A percentile compares a stretch with the other conserved stretches of the same genome.
Conservation (phyloP, 2,797 vertebrate genomes). For the Tympanoctomys barrerae region DNA sequence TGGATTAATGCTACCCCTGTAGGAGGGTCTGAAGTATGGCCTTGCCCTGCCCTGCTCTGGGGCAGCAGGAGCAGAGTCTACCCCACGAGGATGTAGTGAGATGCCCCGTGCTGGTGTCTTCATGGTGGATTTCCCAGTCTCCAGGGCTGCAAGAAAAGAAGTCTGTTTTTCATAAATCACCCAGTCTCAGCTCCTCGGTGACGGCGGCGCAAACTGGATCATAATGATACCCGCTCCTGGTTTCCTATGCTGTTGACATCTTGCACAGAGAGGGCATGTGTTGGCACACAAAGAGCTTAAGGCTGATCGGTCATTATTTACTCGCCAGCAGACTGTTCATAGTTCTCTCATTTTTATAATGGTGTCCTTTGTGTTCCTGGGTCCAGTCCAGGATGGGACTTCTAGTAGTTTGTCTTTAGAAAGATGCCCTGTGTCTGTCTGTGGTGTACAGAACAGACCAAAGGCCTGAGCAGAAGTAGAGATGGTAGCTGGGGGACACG, state of each 20-base stretch:
- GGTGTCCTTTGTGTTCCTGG: background rate
- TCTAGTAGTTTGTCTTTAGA: background rate
- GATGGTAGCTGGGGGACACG: background rate
- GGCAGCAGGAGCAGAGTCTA: background rate
- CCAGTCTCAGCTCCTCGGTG: background rate
- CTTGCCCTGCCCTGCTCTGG: background rate
- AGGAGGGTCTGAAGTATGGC: background rate
- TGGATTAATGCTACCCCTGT: fast-evolving
- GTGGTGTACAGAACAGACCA: background rate
- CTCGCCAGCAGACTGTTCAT: background rate
- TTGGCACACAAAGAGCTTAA: background rate
- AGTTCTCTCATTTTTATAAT: background rate
- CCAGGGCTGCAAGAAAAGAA: background rate
- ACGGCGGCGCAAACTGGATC: background rate
- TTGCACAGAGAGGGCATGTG: background rate
- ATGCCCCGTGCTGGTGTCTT: background rate
- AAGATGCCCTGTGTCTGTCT: background rate
- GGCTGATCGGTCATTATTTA: background rate
- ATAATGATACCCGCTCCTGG: background rate
- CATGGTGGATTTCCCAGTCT: background rate
- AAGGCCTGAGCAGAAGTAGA: background rate
- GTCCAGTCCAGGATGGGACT: background rate
- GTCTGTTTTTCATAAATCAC: background rate
- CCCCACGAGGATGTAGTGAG: background rate
- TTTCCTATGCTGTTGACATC: background rate